phyloP scores from a whole-genome alignment of 1,140 invertebrate species.

The Arctopsyche grandis region DNA sequence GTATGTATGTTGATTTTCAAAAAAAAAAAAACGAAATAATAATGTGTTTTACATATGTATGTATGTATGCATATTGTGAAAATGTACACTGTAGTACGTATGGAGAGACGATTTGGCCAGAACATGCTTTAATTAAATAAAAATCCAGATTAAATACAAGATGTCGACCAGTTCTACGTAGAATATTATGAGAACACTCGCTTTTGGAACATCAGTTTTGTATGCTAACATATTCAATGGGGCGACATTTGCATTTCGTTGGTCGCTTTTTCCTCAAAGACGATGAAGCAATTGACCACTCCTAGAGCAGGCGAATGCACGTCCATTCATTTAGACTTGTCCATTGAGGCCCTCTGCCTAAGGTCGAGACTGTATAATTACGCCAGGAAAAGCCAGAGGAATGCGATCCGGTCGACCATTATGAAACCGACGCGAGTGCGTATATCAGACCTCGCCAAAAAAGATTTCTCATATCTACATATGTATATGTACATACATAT shows the following conservation, averaged over 20 bases:
- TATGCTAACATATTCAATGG: neutral
- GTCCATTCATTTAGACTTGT: constrained; percentile 16
- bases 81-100: no score
- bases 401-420: neutral
- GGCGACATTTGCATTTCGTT: constrained; percentile 6
- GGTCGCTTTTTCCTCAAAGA: neutral
- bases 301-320: neutral
- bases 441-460: neutral
- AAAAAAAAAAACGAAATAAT: no score
- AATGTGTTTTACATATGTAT: no score
- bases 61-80: no score
- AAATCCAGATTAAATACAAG: constrained; percentile 14
- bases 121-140: neutral
- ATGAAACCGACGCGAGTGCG: neutral
- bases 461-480: neutral
- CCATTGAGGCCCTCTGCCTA: constrained; percentile 9
- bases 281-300: constrained; percentile 15
- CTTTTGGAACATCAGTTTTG: no score
- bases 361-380: constrained; percentile 5
- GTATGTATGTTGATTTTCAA: no score
- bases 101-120: neutral
- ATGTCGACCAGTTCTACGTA: constrained; percentile 3
- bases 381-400: neutral
- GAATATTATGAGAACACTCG: neutral
- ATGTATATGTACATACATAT: no score